Evolutionary conservation across 2,888 invertebrate genomes (phyloP).

Genomic region (Trachelus tabidus): DNA sequence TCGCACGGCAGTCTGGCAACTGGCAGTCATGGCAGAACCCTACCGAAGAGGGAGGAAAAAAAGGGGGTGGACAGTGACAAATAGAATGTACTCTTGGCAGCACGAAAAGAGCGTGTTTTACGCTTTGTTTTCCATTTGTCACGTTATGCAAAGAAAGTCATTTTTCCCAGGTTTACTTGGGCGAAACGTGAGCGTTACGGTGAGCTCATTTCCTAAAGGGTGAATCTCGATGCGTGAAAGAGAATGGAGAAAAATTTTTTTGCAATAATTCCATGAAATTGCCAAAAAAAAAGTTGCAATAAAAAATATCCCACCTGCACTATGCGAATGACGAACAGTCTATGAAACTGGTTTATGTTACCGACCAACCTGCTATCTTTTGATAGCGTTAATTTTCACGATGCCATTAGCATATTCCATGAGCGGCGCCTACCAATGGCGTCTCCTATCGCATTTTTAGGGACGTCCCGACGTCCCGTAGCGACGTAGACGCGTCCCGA

Average conservation of each 20-base stretch:
- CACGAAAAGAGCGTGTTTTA: slow-evolving; percentile 49
- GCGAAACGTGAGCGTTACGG: not conserved
- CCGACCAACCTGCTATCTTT: not conserved
- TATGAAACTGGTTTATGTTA: too few relatives aligned
- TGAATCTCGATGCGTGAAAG: too few relatives aligned
- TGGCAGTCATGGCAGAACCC: too few relatives aligned
- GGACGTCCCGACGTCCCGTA: too few relatives aligned
- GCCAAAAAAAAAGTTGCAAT: too few relatives aligned
- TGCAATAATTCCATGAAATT: too few relatives aligned
- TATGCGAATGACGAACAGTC: too few relatives aligned
- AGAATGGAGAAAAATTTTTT: too few relatives aligned
- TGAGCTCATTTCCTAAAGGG: not conserved
- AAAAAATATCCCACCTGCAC: too few relatives aligned
- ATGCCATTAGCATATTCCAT: slow-evolving; percentile 1
- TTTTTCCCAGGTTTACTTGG: slow-evolving; percentile 25
- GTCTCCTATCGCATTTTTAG: not conserved
- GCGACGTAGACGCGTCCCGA: too few relatives aligned
- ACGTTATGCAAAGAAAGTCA: slow-evolving; percentile 50
- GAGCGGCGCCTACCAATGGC: not conserved
- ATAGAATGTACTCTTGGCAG: slow-evolving; percentile 42
- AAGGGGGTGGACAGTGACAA: slow-evolving; percentile 46
- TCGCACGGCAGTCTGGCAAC: slow-evolving; percentile 33
- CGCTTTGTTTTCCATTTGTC: slow-evolving; percentile 59
- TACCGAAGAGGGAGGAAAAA: too few relatives aligned
- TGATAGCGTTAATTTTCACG: slow-evolving; percentile 3